Evolutionary conservation across 2,888 invertebrate species (phyloP).

Genomic region (Heteropelma amictum): DNA sequence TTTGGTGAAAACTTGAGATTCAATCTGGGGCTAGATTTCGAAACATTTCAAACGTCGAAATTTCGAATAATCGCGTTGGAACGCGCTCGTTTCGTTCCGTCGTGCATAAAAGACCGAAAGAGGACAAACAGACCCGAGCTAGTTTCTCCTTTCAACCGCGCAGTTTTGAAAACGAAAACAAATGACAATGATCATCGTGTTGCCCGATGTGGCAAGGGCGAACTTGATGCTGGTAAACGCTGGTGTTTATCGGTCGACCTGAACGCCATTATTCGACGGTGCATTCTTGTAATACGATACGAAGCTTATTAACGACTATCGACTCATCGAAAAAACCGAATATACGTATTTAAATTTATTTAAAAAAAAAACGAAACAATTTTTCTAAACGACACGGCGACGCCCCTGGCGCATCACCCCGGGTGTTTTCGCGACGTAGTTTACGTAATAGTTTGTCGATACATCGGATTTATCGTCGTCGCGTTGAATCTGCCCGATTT

Average conservation of each 20-base stretch:
- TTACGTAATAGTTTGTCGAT: background rate
- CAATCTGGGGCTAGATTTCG: too few species aligned
- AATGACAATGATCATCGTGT: too few species aligned
- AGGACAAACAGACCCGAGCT: too few species aligned
- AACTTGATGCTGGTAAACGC: too few species aligned
- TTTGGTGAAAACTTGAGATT: too few species aligned
- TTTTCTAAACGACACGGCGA: constrained; percentile 4
- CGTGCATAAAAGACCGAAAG: too few species aligned
- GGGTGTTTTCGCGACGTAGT: background rate
- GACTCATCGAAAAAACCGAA: constrained; percentile 61
- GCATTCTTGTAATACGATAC: constrained; percentile 12
- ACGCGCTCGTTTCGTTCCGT: too few species aligned
- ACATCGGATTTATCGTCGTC: background rate
- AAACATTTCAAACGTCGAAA: too few species aligned
- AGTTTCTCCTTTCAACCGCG: too few species aligned
- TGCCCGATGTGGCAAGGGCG: too few species aligned
- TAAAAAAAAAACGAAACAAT: constrained; percentile 9
- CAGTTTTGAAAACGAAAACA: background rate
- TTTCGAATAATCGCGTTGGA: too few species aligned
- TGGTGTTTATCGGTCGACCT: constrained; percentile 33
- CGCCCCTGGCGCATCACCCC: constrained; percentile 6
- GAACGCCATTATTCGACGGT: constrained; percentile 43
- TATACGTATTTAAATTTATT: constrained; percentile 67
- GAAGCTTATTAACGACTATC: constrained; percentile 31
- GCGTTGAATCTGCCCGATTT: constrained; percentile 7